Percentiles rank a stretch among this genome's conserved stretches.
phyloP scores from a whole-genome alignment of 2,797 vertebrate species.

The Phalanger gymnotis region DNA sequence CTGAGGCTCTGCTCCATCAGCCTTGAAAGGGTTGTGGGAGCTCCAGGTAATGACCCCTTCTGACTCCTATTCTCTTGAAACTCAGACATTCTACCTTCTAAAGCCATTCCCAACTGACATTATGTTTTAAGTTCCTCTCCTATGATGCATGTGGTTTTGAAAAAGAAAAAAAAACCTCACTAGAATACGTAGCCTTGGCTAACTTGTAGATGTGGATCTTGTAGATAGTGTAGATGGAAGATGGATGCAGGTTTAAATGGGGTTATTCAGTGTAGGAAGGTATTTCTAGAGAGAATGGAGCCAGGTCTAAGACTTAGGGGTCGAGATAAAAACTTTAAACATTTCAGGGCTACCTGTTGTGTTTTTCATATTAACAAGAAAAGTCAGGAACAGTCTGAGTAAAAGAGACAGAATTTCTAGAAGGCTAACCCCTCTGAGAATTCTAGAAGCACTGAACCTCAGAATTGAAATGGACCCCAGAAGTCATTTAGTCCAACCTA shows the following conservation, averaged over 20 bases:
- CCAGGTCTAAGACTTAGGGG: background rate
- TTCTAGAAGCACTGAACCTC: background rate
- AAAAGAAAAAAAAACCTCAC: background rate
- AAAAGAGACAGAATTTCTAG: background rate
- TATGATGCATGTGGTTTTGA: background rate
- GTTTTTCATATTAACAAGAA: background rate
- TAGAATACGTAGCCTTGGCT: background rate
- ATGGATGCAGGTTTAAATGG: too few species aligned
- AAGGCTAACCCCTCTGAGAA: background rate
- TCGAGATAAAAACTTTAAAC: background rate
- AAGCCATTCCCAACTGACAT: background rate
- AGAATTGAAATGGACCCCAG: background rate
- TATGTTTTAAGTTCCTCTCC: background rate
- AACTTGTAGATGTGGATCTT: too few species aligned
- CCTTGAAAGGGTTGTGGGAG: background rate
- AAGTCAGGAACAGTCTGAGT: background rate
- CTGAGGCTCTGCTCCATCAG: background rate
- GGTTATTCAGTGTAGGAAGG: too few species aligned
- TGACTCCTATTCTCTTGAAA: too few species aligned
- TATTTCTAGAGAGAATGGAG: background rate
- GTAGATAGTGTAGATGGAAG: background rate
- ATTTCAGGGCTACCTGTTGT: background rate
- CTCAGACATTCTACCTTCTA: too few species aligned
- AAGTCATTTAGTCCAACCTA: too few species aligned
- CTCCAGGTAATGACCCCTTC: background rate